Base-by-base conservation (phyloP, 2,113 vertebrate species). In the Pangasianodon hypophthalmus region DNA sequence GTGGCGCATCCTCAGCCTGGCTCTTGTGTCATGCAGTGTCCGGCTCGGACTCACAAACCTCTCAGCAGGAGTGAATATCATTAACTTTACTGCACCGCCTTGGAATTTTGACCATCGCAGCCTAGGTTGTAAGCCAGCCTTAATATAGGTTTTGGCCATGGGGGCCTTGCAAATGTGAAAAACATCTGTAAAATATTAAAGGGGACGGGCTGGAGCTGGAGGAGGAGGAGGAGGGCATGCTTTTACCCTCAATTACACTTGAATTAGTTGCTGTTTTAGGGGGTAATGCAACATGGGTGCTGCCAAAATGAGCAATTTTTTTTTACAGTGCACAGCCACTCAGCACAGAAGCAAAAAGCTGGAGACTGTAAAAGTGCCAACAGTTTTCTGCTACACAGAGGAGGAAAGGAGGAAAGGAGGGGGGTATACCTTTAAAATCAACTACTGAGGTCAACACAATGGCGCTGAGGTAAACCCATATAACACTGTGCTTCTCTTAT, bases 161-260 rank as follows among this genome's bases (percentile, higher is more conserved):
- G 93, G 91, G 92, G 24, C 86, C 93, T 94, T 89, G 91, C 93
- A 94, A 93, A 93, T 94, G 88, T 94, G 91, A 92, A 86, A 91
- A 93, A 94, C 95, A 96, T 95, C 95, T 96, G 95, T 5, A 90
- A 94, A 92, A 94, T 92, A 94, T 95, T 95, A 94, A 89, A 94
- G 94, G 91, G 86, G 83, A 93, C 90, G 92, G 92, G 90, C 91
- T 87, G 37, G 87, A 93, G 29, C 62, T 71, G 46, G 46, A 21
- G 50, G 50, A n/a, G 64, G 64, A 37, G 52, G 64, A 71, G 64
- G 6, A 44, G 81, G 81, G 60, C 86, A 88, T 92, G 92, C 92
- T 94, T 94, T 93, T 91, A 92, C 94, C 93, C 93, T 94, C 93
- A 92, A 94, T 95, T 95, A 95, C 94, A 92, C 94, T 94, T 77